Evolutionary conservation across 2,797 vertebrate species (phyloP), one percentile per base, ranked within the genome.

Genomic region (Delichon dasypus): DNA sequence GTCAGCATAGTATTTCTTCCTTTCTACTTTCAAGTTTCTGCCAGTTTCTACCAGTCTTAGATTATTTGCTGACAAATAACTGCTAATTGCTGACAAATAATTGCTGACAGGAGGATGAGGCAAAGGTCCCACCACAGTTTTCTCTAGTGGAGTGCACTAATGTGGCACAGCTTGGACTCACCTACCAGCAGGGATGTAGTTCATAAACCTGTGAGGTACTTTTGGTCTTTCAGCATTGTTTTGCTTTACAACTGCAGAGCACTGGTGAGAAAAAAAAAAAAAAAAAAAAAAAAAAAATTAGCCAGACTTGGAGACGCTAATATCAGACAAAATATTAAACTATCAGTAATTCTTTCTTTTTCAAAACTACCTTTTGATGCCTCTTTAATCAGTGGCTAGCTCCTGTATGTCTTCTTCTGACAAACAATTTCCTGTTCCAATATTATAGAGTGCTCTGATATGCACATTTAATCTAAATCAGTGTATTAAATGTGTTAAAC

Each of bases 381-480:
- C 50, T 40, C 83, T 94, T 95, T 97, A 73, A 95, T 94, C 79
- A 11, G 8, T 77, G 83, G 67, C 83, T 97, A 95, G 65, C 74
- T 80, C 13, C 21, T 65, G 25, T 5, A 0, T 54, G 36, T 72
- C 53, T 85, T 68, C 42, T 71, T 68, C 75, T 80, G 67, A 89
- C 57, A 94, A 84, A 86, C 15, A 64, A 10, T 90, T 90, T 94
- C 78, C 67, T 80, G 32, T 87, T 67, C 45, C 60, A 83, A 54
- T 71, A 85, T 83, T 90, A 44, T 4, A 32, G 16, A 78, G 34
- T 51, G 50, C 61, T 87, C 47, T 72, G 89, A 87, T 90, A 94
- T n/a, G 47, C 84, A 89, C 65, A 95, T 93, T 94, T 73, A 91
- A 93, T 71, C 60, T 78, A 90, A 95, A 86, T 95, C 95, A 93